Base-by-base conservation (phyloP, 2,113 vertebrate species). In the Macquaria australasica region DNA sequence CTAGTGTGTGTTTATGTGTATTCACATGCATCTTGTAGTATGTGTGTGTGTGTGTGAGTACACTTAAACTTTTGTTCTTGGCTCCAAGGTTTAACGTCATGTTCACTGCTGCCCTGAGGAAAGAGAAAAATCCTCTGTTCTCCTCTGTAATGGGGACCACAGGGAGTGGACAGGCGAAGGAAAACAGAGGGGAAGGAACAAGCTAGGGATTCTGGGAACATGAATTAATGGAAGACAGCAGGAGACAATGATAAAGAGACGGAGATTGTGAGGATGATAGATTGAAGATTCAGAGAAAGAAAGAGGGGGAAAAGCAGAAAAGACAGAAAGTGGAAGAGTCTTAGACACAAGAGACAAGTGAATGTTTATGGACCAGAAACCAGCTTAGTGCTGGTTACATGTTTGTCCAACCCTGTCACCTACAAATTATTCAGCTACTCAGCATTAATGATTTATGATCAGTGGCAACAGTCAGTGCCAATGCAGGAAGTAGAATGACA, bases 61-160 rank as follows among this genome's bases (percentile, higher is more conserved):
- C 6, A 6, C 51, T 10, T 43, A 23, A 66, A 37, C 31, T 20
- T 79, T 77, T 82, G 73, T 73, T 82, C 41, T 62, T 51, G 1
- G 23, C 67, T 72, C 64, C n/a, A 25, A 53, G 63, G 55, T 82
- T 84, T 82, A 66, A 75, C 68, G 53, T 23, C 69, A 76, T 81
- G 85, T 86, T 86, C 70, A 39, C 62, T 48, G 31, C 45, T 76
- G 83, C 81, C 85, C 58, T 2, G 31, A 77, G 72, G 72, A 69
- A 34, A 37, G 64, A 87, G 41, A 71, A 51, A 37, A 43, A 15
- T 64, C 74, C 74, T 79, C 59, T 63, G 37, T 79, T 89, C 73
- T 84, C 11, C 23, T 67, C 78, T 48, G 68, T 92, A 88, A 91
- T 90, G 67, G 80, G 62, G 56, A 68, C 79, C 48, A 5, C 66